Evolutionary conservation across 2,113 vertebrate genomes (phyloP).

Genomic region (Argyrosomus japonicus): DNA sequence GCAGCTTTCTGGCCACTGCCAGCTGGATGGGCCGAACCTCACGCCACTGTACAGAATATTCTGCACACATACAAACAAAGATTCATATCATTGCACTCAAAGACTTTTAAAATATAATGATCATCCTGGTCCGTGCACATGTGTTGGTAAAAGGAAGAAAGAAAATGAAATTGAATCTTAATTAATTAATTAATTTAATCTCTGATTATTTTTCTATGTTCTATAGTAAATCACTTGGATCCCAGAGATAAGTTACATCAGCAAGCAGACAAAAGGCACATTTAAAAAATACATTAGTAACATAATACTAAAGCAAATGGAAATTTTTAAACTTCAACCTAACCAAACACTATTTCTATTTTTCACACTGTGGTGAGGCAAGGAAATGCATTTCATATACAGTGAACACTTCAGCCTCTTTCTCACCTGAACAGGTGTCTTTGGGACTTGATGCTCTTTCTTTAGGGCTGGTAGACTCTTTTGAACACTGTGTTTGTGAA

Average conservation of each 20-base stretch:
- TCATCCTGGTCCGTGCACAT: background rate
- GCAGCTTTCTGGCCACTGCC: constrained; percentile 95
- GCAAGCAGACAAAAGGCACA: background rate
- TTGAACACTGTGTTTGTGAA: constrained; percentile 43
- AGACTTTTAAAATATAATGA: background rate
- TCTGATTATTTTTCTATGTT: background rate
- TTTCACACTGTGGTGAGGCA: background rate
- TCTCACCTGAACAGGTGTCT: constrained; percentile 78
- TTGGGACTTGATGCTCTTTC: constrained; percentile 56
- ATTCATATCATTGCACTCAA: background rate
- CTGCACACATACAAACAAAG: constrained; percentile 60
- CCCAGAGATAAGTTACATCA: background rate
- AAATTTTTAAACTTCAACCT: too few species aligned
- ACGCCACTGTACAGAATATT: constrained; percentile 83
- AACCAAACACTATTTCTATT: background rate
- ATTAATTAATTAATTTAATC: background rate
- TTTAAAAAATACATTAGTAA: background rate
- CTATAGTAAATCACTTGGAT: background rate
- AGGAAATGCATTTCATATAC: background rate
- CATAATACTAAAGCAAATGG: background rate
- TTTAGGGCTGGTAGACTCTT: constrained; percentile 52
- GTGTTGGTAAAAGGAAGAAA: background rate
- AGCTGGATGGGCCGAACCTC: constrained; percentile 93
- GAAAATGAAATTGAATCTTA: too few species aligned
- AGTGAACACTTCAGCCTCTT: background rate